A percentile compares a stretch with the other conserved stretches of the same genome.
Evolutionary conservation across 2,888 invertebrate species (phyloP).

Genomic region (Autographa gamma): DNA sequence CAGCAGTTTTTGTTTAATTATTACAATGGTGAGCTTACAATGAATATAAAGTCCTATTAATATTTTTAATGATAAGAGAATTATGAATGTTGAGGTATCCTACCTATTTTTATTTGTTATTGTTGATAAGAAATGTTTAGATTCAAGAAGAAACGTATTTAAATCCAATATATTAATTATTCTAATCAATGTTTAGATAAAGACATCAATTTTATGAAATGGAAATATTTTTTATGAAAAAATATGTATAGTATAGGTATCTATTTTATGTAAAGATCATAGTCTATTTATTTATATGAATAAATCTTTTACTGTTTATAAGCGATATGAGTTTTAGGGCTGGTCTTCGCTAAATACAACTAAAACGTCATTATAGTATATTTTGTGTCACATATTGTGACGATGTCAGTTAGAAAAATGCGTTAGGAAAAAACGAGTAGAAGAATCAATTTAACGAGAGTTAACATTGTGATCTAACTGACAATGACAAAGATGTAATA

Average conservation of each 20-base stretch:
- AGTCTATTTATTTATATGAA: not conserved
- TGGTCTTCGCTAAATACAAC: not conserved
- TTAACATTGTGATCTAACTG: too few species aligned
- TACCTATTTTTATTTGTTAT: constrained; percentile 8
- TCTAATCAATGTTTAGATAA: not conserved
- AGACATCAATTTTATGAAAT: not conserved
- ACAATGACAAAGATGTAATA: too few species aligned
- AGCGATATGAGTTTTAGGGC: not conserved
- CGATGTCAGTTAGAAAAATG: too few species aligned
- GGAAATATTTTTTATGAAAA: not conserved
- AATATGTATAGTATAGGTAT: not conserved
- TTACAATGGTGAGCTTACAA: not conserved
- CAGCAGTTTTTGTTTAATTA: not conserved
- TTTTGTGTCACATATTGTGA: not conserved
- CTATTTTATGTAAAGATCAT: not conserved
- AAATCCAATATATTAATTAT: not conserved
- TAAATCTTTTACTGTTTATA: not conserved
- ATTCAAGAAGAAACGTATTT: not conserved
- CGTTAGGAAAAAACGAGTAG: too few species aligned
- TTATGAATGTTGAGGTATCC: constrained; percentile 6
- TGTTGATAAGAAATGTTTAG: constrained; percentile 9
- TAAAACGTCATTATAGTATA: not conserved
- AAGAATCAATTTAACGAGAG: too few species aligned
- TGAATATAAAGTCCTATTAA: not conserved
- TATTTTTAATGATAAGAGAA: constrained; percentile 3